Base-by-base conservation (phyloP, 2,888 invertebrate genomes). In the Drosophila borborema region DNA sequence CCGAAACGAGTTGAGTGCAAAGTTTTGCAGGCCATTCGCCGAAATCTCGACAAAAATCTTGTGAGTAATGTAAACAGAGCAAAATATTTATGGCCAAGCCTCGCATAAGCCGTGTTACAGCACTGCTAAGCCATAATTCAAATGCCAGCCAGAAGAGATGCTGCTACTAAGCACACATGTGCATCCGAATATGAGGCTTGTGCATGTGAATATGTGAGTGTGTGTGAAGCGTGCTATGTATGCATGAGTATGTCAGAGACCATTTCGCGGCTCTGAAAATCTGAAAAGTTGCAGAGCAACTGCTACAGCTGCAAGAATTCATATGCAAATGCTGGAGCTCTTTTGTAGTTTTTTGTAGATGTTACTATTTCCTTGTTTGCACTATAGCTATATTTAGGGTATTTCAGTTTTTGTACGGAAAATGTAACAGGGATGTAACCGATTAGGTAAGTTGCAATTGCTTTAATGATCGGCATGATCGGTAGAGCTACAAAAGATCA, bases 81-180 rank as follows among this genome's bases (percentile, higher is more conserved):
- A 83, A 84, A 80, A 81, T 86, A 88, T 86, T 88, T 86, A 86
- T 88, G 82, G 74, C 75, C 56, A 71, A 64, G 63, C 66, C 66
- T 74, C 66, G 71, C 72, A 78, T 80, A 86, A 84, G 86, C 86
- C 86, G 67, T 78, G 82, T 79, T 67, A 72, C 81, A 80, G 82
- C 77, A 75, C 86, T 86, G 81, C 81, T 84, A 82, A 84, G 86
- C 77, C 84, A 84, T 86, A 86, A 88, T 84, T 86, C 86, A 86
- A 86, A 79, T 75, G 81, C 78, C 69, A 60, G 73, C 73, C 72
- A 67, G 31, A 56, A 70, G 60, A 61, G 46, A 54, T 48, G 60
- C 75, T 63, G 75, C 73, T 63, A 64, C 49, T 55, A 61, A 66
- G 55, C 48, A 49, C 51, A 51, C 28, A 28, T 53, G n/a, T 40